Evolutionary conservation across 2,888 invertebrate species (phyloP), one percentile per base, ranked within the genome.

Genomic region (Aplocera efformata): DNA sequence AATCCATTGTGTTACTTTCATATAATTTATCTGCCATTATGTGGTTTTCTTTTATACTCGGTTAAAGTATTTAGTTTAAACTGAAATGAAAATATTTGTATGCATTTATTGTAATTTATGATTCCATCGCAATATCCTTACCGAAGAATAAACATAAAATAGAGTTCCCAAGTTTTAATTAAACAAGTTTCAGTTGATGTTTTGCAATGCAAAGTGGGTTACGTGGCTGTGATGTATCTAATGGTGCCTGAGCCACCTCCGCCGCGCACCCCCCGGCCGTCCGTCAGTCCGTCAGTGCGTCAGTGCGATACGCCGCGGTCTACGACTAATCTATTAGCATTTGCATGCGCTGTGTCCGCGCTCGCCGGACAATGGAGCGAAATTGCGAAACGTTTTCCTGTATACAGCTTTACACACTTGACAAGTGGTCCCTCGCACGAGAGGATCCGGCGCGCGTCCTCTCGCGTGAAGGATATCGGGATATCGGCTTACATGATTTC

Each of bases 171-270:
- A 64, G 58, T 63, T 64, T 61, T 67, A 67, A 64, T 67, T 53
- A 61, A 67, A 56, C 53, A 64, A 64, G 56, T 64, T 60, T 44
- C 53, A 43, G 50, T 42, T 32, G 38, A 41, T 53, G 56, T 49
- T 62, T 63, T 56, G 60, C 58, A 63, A 62, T 55, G 54, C 64
- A 52, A 58, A 62, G 47, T 32, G 50, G 38, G 46, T 34, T 49
- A 35, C 13, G 5, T 17, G 5, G 39, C 34, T 32, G 31, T 22
- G 22, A 17, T 22, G n/a, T 17, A 40, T 32, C 32, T 40, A 36
- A 30, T 27, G 32, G 11, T 7, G 37, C 20, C 24, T 2, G 13
- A 17, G 13, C 13, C 13, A 17, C 13, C 13, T 17, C 13, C 13
- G 13, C 13, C 13, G 5, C 5, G 5, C 13, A 17, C 5, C 5